Evolutionary conservation across 2,797 vertebrate species (phyloP), one percentile per base, ranked within the genome.

Genomic region (Hozukius guyotensis): DNA sequence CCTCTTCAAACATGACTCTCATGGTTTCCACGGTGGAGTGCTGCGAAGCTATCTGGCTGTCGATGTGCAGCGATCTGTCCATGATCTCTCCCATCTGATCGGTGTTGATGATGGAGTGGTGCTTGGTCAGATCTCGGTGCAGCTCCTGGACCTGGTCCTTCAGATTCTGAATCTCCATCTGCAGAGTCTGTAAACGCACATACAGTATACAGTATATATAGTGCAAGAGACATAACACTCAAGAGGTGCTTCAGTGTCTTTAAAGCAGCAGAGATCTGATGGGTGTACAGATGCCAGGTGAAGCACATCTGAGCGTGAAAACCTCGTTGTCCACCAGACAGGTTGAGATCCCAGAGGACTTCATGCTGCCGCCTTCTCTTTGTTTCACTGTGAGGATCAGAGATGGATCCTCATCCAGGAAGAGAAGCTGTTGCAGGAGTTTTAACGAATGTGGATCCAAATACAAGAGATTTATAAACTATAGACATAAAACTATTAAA

Each of bases 81-180:
- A 98, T 89, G 90, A 98, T 96, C 82, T 97, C 96, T 0, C 95
- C 95, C 95, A 98, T 97, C 76, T 95, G 96, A 78, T 97, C 96
- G 0, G 96, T 97, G 95, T 96, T 97, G 94, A 99, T 97, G 89
- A 99, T 96, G 0, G 98, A 97, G 91, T 98, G 98, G 88, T 99
- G 98, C 89, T 97, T 98, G 86, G 98, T 99, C 89, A 99, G 96
- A 88, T 99, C 98, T 0, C 97, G 93, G 89, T 98, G 98, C 88
- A 99, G 87, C 88, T 97, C 97, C 94, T 99, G 98, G 27, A 98
- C 97, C 94, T 98, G 97, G 82, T 99, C 97, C 93, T 99, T 98
- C 91, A 99, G 91, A 77, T 83, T 95, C 95, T 98, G 97, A 27
- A 97, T 95, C 87, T 98, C 97, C 0, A 78, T 92, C 91, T 98